These are phyloP conservation scores for Gallinago nigripennis DNA, from an alignment of 2,797 vertebrate genomes.

Conservation along the genomic window DNA sequence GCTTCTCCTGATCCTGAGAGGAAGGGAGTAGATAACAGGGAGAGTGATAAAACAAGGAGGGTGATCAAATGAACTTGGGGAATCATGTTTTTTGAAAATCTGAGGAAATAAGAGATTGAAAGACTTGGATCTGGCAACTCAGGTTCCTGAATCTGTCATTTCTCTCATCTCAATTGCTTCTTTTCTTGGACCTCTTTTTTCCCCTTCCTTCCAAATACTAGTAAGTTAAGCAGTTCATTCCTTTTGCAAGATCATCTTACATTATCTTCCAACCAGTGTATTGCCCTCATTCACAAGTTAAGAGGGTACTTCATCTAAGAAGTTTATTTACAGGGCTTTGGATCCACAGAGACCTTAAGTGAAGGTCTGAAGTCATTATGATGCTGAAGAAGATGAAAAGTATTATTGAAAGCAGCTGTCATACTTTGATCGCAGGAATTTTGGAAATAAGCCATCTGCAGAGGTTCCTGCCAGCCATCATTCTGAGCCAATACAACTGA, in stretches of 20 bases:
- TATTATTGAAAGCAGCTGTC: constrained; percentile 90
- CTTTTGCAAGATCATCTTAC: neutral
- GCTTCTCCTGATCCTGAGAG: neutral
- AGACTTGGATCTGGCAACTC: neutral
- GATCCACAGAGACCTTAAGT: constrained; percentile 88
- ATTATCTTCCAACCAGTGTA: neutral
- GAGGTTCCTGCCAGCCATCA: constrained; percentile 80
- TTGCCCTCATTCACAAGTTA: neutral
- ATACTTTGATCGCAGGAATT: constrained; percentile 86
- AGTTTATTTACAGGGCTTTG: constrained; percentile 70
- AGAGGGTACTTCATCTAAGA: neutral
- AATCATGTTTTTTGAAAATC: neutral
- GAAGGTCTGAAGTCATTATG: constrained; percentile 84
- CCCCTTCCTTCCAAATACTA: neutral
- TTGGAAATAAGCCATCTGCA: constrained; percentile 81
- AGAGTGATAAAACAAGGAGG: neutral
- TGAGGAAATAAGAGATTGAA: neutral
- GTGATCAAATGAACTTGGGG: neutral
- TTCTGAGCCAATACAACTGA: constrained; percentile 80
- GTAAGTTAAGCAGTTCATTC: neutral
- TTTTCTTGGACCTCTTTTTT: neutral
- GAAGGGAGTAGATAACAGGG: neutral
- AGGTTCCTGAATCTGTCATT: neutral
- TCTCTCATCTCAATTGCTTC: neutral
- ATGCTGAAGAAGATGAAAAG: constrained; percentile 87